Evolutionary conservation across 92 coral and sea anemone genomes (phyloP), one percentile per base, ranked within the genome.

Genomic region (Metridium senile): DNA sequence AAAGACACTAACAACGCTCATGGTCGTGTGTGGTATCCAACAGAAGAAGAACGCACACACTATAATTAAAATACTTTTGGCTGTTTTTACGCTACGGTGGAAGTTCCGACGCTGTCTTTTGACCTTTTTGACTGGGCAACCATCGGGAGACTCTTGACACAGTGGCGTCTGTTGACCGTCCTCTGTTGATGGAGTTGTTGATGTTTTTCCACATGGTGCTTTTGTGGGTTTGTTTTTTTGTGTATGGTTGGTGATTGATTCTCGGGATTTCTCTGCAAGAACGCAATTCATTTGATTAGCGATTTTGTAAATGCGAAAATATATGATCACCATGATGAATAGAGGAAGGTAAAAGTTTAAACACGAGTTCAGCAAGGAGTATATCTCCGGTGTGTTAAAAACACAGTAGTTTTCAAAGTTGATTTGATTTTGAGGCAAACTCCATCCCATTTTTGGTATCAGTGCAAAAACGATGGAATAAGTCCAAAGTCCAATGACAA

Each of bases 361-460:
- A 34, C 86, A 75, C 0, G 99, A 96, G 71, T 93, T 96, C 9
- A 96, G 67, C 9, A 92, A 76, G 9, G 99, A 96, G 83, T 92
- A 92, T 58, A 66, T 75, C 29, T 21, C 39, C 20, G 94, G 67
- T 33, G 94, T 96, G 85, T 96, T 91, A 64, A 96, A 96, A 13
- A 34, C 1, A 33, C 99, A 96, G 0, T 17, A 16, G 11, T 73
- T 74, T 3, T 70, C 19, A 0, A 63, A 33, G 1, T 46, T 68
- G 23, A 78, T 85, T 28, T 83, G 78, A 16, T 56, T 72, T 0
- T 88, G 71, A 4, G 76, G 65, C 3, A 71, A 47, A 21, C 79
- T 96, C 99, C 97, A 96, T 0, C 99, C 99, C 93, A 96, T 87
- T 0, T 79, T 76, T 6, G 99, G 99, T 1, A 96, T 78, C 18